Evolutionary conservation across 2,888 invertebrate species (phyloP), one percentile per base, ranked within the genome.

Genomic region (Folsomia manolachei): DNA sequence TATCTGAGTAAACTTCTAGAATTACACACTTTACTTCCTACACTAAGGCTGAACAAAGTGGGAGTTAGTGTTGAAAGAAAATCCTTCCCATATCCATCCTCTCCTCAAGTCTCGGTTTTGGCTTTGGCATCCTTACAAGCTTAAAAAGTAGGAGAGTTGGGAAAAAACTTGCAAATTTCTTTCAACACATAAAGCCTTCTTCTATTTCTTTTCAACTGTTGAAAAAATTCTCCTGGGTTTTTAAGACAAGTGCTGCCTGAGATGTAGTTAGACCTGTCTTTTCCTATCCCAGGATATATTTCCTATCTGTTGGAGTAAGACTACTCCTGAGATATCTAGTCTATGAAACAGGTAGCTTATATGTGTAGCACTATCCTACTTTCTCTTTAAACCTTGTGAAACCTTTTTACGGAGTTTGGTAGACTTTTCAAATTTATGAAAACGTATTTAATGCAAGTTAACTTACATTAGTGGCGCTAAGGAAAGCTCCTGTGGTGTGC

Each of bases 381-480:
- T n/a, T n/a, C n/a, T n/a, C n/a, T n/a, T n/a, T n/a, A n/a, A n/a
- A n/a, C n/a, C n/a, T n/a, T n/a, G n/a, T n/a, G n/a, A n/a, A n/a
- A n/a, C n/a, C n/a, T n/a, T n/a, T n/a, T n/a, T n/a, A n/a, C n/a
- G n/a, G n/a, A n/a, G n/a, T n/a, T n/a, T n/a, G n/a, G n/a, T n/a
- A n/a, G n/a, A n/a, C n/a, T n/a, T n/a, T n/a, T 39, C 4, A 39
- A 39, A 39, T 39, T 39, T 39, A 19, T 60, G 60, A 56, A 63
- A 66, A 64, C 19, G 63, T 53, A 53, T 61, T 52, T 61, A 63
- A 27, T 18, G 27, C n/a, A 14, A 7, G 25, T n/a, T 39, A 39
- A 70, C 79, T 76, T 72, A 79, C 79, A 71, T 79, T 73, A 23
- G 76, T 76, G 52, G 79, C 79, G 27, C 76, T 77, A 24, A 70